A percentile compares a stretch with the other conserved stretches of the same genome.
These are phyloP conservation scores for Catostylus mosaicus DNA, from an alignment of 30 jellyfish, hydroid and myxozoan genomes.

Conservation along the genomic window DNA sequence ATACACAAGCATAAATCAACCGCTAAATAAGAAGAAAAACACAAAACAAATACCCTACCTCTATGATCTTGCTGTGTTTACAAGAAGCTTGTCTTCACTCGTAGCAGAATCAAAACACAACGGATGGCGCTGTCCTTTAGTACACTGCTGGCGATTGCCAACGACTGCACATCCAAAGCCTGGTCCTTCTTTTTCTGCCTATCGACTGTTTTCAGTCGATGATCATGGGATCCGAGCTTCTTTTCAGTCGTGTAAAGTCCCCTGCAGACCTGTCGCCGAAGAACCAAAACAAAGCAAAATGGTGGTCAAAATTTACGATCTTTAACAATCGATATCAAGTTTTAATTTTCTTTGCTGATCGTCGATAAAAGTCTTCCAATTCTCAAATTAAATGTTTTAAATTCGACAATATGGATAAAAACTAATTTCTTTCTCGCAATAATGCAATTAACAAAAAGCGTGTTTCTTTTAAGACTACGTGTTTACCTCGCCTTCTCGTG, in stretches of 20 bases:
- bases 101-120: neutral
- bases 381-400: no score
- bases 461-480: slow-evolving; percentile 9
- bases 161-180: slow-evolving; percentile 13
- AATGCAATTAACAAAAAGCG: slow-evolving; percentile 1
- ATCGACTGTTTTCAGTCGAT: slow-evolving; percentile 12
- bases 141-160: neutral
- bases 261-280: slow-evolving; percentile 14
- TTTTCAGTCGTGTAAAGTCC: neutral
- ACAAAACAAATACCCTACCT: neutral
- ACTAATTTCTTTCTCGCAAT: neutral
- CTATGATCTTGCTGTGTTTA: neutral
- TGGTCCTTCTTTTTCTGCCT: neutral
- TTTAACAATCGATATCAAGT: no score
- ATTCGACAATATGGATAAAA: neutral
- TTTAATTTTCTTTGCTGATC: neutral
- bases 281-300: slow-evolving; percentile 22
- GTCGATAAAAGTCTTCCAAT: neutral
- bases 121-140: neutral
- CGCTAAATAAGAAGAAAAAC: no score
- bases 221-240: slow-evolving; percentile 5
- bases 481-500: slow-evolving; percentile 69
- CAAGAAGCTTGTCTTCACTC: slow-evolving; percentile 1
- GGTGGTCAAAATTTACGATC: neutral
- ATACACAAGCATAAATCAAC: no score